These are phyloP conservation scores for Tapirus indicus DNA, from an alignment of 2,797 vertebrate genomes.

Conservation along the genomic window DNA sequence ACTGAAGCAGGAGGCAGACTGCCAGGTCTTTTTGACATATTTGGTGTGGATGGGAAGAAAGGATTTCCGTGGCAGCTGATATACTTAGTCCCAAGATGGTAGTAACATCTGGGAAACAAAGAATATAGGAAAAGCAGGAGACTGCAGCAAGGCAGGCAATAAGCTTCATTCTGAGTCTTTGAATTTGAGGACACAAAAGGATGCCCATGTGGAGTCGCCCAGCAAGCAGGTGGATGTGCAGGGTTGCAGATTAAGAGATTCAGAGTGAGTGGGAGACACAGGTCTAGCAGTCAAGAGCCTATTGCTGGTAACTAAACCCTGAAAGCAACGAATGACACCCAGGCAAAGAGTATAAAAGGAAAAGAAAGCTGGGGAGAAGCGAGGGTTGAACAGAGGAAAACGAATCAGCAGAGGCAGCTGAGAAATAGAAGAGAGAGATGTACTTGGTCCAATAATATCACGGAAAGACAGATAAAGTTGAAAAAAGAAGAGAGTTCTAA, in stretches of 20 bases:
- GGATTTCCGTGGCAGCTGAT: background rate
- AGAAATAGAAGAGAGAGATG: background rate
- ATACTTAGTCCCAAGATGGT: background rate
- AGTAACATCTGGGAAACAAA: background rate
- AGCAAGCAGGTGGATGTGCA: background rate
- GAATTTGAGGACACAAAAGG: background rate
- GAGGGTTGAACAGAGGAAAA: background rate
- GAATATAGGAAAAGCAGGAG: background rate
- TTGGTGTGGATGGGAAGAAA: background rate
- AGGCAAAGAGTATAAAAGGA: background rate
- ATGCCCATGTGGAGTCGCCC: background rate
- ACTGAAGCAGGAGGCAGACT: background rate
- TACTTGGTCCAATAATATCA: background rate
- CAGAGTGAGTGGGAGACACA: background rate
- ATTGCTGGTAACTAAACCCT: background rate
- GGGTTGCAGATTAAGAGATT: background rate
- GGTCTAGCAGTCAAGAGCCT: background rate
- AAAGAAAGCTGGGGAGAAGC: background rate
- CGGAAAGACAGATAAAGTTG: background rate
- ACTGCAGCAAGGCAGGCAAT: background rate
- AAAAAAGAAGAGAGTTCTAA: background rate
- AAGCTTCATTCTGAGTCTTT: background rate
- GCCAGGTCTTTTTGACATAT: background rate
- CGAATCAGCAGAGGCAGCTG: background rate
- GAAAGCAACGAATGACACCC: background rate